Percentiles rank a stretch among this genome's conserved stretches.
These are phyloP conservation scores for Melieria picta DNA, from an alignment of 2,888 invertebrate genomes.

Conservation along the genomic window DNA sequence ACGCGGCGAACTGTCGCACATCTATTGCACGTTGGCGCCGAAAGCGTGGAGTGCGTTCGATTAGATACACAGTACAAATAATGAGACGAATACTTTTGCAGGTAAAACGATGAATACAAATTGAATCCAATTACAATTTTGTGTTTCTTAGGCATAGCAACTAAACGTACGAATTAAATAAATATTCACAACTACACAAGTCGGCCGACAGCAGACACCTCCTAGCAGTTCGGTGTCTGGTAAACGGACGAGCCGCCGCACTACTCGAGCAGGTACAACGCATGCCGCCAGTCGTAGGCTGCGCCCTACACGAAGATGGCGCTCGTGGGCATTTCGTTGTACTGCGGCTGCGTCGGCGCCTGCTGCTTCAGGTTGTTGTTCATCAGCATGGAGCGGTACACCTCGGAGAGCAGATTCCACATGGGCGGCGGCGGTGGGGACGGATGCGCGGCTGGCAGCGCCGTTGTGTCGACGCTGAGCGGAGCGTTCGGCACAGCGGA, in stretches of 20 bases:
- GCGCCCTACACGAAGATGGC: slow-evolving; percentile 61
- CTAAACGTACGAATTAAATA: slow-evolving; percentile 32
- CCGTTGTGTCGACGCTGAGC: slow-evolving; percentile 23
- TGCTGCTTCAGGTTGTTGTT: slow-evolving; percentile 45
- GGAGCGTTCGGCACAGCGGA: slow-evolving; percentile 28
- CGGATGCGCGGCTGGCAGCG: slow-evolving; percentile 15
- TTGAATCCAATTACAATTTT: slow-evolving; percentile 38
- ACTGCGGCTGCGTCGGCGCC: slow-evolving; percentile 41
- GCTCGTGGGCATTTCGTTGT: slow-evolving; percentile 60
- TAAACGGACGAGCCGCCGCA: not conserved
- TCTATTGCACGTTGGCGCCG: slow-evolving; percentile 9
- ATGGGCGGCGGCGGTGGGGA: slow-evolving; percentile 42
- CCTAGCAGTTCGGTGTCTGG: not conserved
- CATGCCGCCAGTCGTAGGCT: slow-evolving; percentile 16
- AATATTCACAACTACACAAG: slow-evolving; percentile 38
- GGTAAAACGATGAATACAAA: slow-evolving; percentile 54
- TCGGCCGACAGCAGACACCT: not conserved
- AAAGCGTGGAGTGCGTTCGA: slow-evolving; percentile 21
- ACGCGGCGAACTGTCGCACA: not conserved
- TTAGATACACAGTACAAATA: slow-evolving; percentile 6
- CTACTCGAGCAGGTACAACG: slow-evolving; percentile 9
- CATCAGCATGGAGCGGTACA: slow-evolving; percentile 64
- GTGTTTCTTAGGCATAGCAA: slow-evolving; percentile 51
- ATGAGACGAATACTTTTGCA: slow-evolving; percentile 52
- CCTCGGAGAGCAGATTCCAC: slow-evolving; percentile 64